phyloP scores from a whole-genome alignment of 2,113 vertebrate genomes.

The Raja brachyura region DNA sequence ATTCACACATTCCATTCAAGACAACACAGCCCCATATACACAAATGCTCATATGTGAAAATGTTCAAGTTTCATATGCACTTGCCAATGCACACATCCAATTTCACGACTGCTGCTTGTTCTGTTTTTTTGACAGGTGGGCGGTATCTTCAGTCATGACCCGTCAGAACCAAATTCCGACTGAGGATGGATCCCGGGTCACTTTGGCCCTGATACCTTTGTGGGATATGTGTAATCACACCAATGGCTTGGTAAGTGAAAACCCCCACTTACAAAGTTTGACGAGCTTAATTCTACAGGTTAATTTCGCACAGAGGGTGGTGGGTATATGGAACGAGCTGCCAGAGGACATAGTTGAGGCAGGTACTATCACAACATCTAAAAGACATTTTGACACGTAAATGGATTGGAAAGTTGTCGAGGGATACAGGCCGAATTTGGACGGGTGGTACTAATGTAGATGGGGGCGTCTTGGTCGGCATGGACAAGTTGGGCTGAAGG shows the following conservation, averaged over 20 bases:
- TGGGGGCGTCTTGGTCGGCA: too few species aligned
- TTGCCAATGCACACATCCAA: background rate
- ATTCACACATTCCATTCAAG: background rate
- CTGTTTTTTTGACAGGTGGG: slow-evolving; percentile 69
- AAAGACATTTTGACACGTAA: too few species aligned
- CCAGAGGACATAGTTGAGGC: too few species aligned
- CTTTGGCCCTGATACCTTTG: slow-evolving; percentile 87
- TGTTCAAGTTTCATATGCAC: too few species aligned
- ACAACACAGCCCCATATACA: background rate
- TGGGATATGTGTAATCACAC: slow-evolving; percentile 99
- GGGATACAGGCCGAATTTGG: too few species aligned
- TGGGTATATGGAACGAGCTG: too few species aligned
- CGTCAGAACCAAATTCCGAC: slow-evolving; percentile 97
- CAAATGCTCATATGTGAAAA: background rate
- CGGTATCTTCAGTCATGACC: slow-evolving; percentile 95
- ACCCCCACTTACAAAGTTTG: background rate
- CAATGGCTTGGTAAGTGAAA: slow-evolving; percentile 79
- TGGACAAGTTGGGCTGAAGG: too few species aligned
- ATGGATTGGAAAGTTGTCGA: too few species aligned
- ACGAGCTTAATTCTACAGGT: background rate
- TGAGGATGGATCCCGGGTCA: slow-evolving; percentile 88
- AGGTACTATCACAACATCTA: too few species aligned
- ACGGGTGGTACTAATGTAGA: too few species aligned
- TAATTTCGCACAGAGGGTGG: too few species aligned
- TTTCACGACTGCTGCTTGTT: background rate